phyloP scores from a whole-genome alignment of 53 echinoderm and acorn worm genomes.

The Arbacia lixula region DNA sequence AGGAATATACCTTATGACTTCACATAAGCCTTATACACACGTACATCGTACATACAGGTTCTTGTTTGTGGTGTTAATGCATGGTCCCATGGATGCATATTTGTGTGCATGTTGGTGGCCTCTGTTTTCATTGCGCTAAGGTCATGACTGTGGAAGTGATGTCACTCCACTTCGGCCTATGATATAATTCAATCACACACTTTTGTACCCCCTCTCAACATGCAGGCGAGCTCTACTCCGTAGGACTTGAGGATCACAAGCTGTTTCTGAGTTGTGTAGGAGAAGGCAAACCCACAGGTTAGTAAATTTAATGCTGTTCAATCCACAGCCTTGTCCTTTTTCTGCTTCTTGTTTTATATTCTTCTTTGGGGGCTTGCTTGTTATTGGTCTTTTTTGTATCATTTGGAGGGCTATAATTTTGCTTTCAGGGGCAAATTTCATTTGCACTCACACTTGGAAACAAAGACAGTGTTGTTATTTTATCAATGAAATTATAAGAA shows the following conservation, averaged over 20 bases:
- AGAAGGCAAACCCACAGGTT: slow-evolving; percentile 93
- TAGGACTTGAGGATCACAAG: slow-evolving; percentile 71
- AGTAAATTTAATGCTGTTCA: not conserved
- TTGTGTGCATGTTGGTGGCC: no score
- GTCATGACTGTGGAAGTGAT: no score
- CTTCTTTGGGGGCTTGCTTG: not conserved
- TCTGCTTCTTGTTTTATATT: not conserved
- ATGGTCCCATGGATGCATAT: no score
- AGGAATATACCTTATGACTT: no score
- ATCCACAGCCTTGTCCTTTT: not conserved
- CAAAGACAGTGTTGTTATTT: not conserved
- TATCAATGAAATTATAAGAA: no score
- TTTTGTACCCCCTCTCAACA: not conserved
- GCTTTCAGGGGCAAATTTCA: not conserved
- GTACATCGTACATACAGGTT: no score
- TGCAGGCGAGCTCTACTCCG: slow-evolving; percentile 25
- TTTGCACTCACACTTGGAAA: not conserved
- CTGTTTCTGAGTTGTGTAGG: slow-evolving; percentile 80
- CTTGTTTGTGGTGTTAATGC: no score
- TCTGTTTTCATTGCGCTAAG: no score
- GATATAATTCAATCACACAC: no score
- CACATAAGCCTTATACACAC: no score
- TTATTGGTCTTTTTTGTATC: slow-evolving; percentile 10
- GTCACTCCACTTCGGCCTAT: no score
- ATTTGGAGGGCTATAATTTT: not conserved